These are phyloP conservation scores for Andrena dorsata DNA, from an alignment of 2,888 invertebrate genomes.

Conservation along the genomic window DNA sequence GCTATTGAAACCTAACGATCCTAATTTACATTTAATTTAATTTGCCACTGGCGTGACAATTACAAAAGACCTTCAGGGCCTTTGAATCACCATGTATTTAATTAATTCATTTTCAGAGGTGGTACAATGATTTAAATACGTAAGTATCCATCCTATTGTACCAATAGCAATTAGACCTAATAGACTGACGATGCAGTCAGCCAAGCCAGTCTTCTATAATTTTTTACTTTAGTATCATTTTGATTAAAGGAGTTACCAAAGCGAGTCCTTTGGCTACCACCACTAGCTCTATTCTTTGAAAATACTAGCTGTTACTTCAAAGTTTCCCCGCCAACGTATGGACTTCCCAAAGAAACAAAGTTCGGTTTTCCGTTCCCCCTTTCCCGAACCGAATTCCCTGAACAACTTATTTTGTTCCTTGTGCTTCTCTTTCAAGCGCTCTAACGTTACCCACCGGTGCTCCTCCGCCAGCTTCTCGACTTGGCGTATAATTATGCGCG, in stretches of 20 bases:
- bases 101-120: too few relatives aligned
- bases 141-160: too few relatives aligned
- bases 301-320: conserved; percentile 4
- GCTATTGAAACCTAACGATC: too few relatives aligned
- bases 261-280: neutral
- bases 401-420: conserved; percentile 7
- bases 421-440: neutral
- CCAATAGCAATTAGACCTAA: too few relatives aligned
- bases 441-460: neutral
- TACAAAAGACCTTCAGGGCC: too few relatives aligned
- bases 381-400: neutral
- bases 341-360: neutral
- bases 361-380: conserved; percentile 5
- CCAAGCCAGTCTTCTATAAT: too few relatives aligned
- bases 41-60: too few relatives aligned
- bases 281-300: neutral
- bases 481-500: conserved; percentile 32
- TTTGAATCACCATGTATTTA: too few relatives aligned
- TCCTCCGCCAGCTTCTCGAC: neutral
- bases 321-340: conserved; percentile 12
- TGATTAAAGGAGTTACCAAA: neutral
- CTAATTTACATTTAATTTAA: too few relatives aligned
- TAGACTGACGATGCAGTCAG: too few relatives aligned
- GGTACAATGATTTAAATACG: too few relatives aligned
- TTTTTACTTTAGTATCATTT: neutral